Evolutionary conservation across 2,113 vertebrate genomes (phyloP), one percentile per base, ranked within the genome.

Genomic region (Paralichthys olivaceus): DNA sequence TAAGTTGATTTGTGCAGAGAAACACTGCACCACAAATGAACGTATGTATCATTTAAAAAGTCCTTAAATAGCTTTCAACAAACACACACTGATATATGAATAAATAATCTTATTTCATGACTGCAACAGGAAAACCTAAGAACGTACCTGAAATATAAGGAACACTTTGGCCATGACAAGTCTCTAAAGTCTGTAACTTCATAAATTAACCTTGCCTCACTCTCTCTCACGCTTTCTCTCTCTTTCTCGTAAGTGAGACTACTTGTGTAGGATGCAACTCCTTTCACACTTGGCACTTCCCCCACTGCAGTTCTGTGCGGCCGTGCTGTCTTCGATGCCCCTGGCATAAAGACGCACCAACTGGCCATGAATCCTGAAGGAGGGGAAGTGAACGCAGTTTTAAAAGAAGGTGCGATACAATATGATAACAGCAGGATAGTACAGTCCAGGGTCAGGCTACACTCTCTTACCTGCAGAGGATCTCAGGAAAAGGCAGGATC

Each of bases 311-410:
- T 25, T 56, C 5, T 68, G 53, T 23, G 60, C 3, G 0, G 77
- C 65, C 5, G 72, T 54, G 40, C 57, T 61, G 4, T 94, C 91
- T 81, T 96, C 95, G 1, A 96, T 95, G 43, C 95, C 95, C n/a
- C 95, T 80, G 28, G 95, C 95, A 51, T 95, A 96, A 28, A 96
- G 91, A 69, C 87, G 92, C 15, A 96, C 94, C 80, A 96, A 84
- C 90, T 94, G 95, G 23, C 93, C 88, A 0, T 95, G 95, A 57
- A 96, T 87, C 87, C 95, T 96, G 45, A 17, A 68, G 43, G 29
- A 49, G 47, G 71, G 28, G 17, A 59, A 32, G 28, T 5, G 9
- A 61, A 65, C 2, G 20, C 1, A n/a, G 14, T 54, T 40, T 20
- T 40, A 49, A 65, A 29, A 49, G 32, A 57, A 8, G 20, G 40